Base-by-base conservation (phyloP, 2,888 invertebrate species). In the Sycophila texana region DNA sequence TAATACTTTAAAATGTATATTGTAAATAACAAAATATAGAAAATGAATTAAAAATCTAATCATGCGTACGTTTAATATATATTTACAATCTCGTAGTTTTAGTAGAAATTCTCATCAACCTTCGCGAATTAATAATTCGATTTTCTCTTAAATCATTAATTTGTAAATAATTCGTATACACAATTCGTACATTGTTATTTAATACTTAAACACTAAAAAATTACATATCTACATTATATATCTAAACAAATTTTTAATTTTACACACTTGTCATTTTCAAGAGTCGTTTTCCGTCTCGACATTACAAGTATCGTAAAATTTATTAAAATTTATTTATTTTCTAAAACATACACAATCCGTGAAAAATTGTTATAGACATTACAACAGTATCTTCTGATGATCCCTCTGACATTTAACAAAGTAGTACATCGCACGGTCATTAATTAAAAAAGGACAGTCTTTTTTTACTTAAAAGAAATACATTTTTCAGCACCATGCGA, bases 21-120 rank as follows among this genome's bases (percentile, higher is more conserved):
- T 81, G 81, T 81, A 81, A 81, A 81, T 81, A 81, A 81, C 70
- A 72, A 77, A 79, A 81, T 81, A 81, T 79, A 81, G 39, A 79
- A 79, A 81, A 65, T 77, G 71, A 79, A 76, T 30, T 73, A 71
- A 81, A 81, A 72, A 74, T 68, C n/a, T 66, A 73, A 67, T 39
- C 14, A 67, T 78, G 60, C 60, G 14, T 71, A 60, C 30, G 53
- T 13, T 65, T 63, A 57, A 57, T 79, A 14, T 65, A 57, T 61
- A 76, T 71, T 58, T 66, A 58, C 63, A 79, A 51, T 51, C 5
- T 60, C 47, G 65, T 74, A 65, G 13, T 72, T 47, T 22, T 26
- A 47, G 26, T 39, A 63, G 18, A 39, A 73, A 73, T 20, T 53
- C 1, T 1, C 47, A 60, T 57, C 18, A 22, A 53, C 7, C 16